Evolutionary conservation across 2,888 invertebrate species (phyloP).

Genomic region (Mechanitis messenoides): DNA sequence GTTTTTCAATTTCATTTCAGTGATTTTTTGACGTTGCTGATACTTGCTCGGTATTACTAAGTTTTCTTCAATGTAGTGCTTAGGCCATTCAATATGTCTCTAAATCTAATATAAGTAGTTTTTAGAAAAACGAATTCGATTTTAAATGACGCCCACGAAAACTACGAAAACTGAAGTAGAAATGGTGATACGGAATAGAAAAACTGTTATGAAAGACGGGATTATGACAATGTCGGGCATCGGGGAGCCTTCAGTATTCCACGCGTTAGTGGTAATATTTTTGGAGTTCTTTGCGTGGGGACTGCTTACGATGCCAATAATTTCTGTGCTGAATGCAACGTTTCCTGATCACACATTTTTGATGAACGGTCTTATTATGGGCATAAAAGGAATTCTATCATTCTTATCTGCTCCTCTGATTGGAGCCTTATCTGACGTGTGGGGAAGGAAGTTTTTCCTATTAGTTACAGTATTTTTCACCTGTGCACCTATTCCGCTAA

Average conservation of each 20-base stretch:
- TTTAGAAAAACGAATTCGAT: conserved; percentile 53
- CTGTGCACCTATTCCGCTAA: conserved; percentile 98
- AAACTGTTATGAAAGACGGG: conserved; percentile 91
- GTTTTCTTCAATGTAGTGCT: conserved; percentile 64
- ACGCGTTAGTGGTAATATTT: conserved; percentile 99
- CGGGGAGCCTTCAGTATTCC: conserved; percentile 97
- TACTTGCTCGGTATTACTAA: conserved; percentile 55
- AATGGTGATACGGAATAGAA: conserved; percentile 91
- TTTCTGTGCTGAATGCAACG: conserved; percentile 94
- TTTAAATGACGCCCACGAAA: conserved; percentile 83
- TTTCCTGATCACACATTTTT: conserved; percentile 99
- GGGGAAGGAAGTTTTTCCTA: conserved; percentile 98
- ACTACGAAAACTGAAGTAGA: conserved; percentile 90
- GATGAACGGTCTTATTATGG: conserved; percentile 99
- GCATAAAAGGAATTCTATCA: conserved; percentile 97
- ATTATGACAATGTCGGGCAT: conserved; percentile 92
- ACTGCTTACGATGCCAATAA: conserved; percentile 97
- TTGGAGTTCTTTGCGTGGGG: conserved; percentile 99
- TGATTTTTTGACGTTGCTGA: conserved; percentile 68
- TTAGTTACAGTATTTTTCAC: conserved; percentile 99
- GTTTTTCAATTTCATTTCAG: conserved; percentile 71
- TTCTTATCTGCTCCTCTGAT: conserved; percentile 98
- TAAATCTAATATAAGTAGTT: conserved; percentile 64
- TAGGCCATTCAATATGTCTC: conserved; percentile 63
- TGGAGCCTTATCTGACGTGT: conserved; percentile 98